phyloP scores from a whole-genome alignment of 37 sponge, comb jelly and placozoan species.

The Mnemiopsis leidyi region DNA sequence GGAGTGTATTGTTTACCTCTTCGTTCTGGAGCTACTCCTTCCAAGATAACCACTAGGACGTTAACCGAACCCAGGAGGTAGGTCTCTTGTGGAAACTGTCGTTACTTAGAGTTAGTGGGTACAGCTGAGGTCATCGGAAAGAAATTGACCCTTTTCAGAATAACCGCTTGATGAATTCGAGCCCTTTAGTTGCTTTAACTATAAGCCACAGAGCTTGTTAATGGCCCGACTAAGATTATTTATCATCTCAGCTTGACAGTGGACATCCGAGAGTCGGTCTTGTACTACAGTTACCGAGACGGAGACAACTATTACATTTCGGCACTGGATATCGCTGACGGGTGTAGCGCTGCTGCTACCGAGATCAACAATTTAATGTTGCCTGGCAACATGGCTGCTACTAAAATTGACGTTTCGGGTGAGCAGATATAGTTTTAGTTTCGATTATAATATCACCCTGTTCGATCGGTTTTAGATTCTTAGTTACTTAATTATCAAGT shows the following conservation, averaged over 20 bases:
- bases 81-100: too few species aligned
- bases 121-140: too few species aligned
- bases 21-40: neutral
- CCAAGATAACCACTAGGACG: neutral
- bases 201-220: too few species aligned
- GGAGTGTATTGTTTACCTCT: conserved; percentile 2
- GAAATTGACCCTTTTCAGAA: too few species aligned
- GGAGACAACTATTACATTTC: neutral
- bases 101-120: too few species aligned
- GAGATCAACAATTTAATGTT: neutral
- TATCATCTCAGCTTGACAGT: neutral
- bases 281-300: conserved; percentile 22
- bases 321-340: neutral
- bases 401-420: neutral
- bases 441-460: too few species aligned
- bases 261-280: neutral
- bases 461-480: too few species aligned
- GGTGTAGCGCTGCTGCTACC: neutral
- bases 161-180: too few species aligned
- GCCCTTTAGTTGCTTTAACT: too few species aligned
- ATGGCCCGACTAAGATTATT: too few species aligned
- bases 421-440: too few species aligned
- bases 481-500: too few species aligned
- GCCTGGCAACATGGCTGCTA: neutral
- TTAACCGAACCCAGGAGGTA: neutral